Base-by-base conservation (phyloP, 37 sponge, comb jelly and placozoan genomes). In the Petrosia ficiformis region DNA sequence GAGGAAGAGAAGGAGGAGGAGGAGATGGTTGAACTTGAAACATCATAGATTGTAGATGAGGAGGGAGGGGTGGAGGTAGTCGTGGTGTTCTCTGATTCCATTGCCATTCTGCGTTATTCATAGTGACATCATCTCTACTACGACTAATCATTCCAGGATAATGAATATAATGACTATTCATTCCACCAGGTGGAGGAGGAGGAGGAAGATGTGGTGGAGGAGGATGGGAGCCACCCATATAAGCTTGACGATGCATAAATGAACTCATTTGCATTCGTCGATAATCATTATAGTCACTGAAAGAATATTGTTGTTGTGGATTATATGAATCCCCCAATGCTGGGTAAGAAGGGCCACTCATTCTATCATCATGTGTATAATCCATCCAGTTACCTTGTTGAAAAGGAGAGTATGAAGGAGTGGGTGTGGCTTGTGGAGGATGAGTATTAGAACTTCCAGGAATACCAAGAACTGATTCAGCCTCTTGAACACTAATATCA, bases 401-500 rank as follows among this genome's bases (percentile, higher is more conserved):
- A 14, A 8, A 8, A 14, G 54, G 73, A 65, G 70, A 75, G 28
- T 68, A 76, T 3, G 54, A 48, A 48, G 54, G 54, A 48, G 54
- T 19, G 54, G 54, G 54, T 48, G 54, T 48, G 54, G 54, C 21
- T 5, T 76, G 76, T 3, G 75, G 83, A 73, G 0, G 73, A 36
- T 35, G 3, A n/a, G 68, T n/a, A 32, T 35, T 30, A 36, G 11
- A 36, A 2, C 32, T 36, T 31, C 63, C 63, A 32, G 11, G 78
- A 74, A 85, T 85, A 0, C 78, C 85, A 32, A 85, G 79, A 19
- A 85, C 65, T 40, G 79, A 78, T 57, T 85, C 85, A 19, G 85
- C 72, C 28, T 85, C 85, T 38, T 85, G 85, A 2, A 77, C 79
- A 65, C 85, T 73, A 25, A 85, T 85, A 4, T 85, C 85, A 31